phyloP scores from a whole-genome alignment of 2,888 invertebrate genomes.

The Caenorhabditis parvicauda region DNA sequence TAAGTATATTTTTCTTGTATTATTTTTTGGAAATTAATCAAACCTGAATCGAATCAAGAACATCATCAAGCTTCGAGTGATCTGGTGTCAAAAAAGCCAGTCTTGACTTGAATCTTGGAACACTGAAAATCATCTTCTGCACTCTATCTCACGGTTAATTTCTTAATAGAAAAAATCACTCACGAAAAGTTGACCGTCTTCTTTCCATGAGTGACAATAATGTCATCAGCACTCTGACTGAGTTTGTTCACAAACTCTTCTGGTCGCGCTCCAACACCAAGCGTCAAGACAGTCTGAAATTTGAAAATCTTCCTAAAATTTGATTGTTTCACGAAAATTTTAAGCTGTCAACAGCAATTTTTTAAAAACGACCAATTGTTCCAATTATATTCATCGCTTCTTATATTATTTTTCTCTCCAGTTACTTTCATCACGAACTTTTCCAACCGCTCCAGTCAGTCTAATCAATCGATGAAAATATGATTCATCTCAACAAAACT shows the following conservation, averaged over 20 bases:
- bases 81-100: constrained; percentile 50
- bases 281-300: constrained; percentile 49
- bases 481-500: neutral
- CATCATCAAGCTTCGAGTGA: constrained; percentile 32
- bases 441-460: no score
- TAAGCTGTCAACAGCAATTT: neutral
- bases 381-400: neutral
- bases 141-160: no score
- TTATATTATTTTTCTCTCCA: neutral
- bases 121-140: constrained; percentile 13
- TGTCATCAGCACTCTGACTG: constrained; percentile 31
- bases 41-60: constrained; percentile 50
- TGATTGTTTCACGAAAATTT: neutral
- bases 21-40: neutral
- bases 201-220: constrained; percentile 27
- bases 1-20: neutral
- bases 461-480: no score
- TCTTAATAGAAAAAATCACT: constrained; percentile 13
- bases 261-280: constrained; percentile 35
- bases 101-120: constrained; percentile 54
- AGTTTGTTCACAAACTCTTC: constrained; percentile 33
- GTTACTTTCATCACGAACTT: no score
- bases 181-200: constrained; percentile 41
- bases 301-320: neutral
- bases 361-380: neutral